These are phyloP conservation scores for Elegia similella DNA, from an alignment of 2,888 invertebrate genomes.

Conservation along the genomic window DNA sequence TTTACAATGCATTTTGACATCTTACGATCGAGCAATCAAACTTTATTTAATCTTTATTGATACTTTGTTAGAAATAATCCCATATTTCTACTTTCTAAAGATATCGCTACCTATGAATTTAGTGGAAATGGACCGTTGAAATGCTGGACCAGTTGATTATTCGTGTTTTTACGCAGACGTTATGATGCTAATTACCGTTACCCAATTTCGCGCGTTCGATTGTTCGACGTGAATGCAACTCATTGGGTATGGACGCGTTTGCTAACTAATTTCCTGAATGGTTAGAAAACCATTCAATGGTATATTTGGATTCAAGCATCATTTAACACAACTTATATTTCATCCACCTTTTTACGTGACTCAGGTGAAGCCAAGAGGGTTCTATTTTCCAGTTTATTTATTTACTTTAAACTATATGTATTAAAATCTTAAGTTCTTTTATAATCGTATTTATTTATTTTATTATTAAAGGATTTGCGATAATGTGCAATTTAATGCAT, in stretches of 20 bases:
- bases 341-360: too few species aligned
- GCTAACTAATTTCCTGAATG: slow-evolving; percentile 1
- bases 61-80: background rate
- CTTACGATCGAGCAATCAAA: background rate
- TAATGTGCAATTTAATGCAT: too few species aligned
- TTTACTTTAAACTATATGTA: too few species aligned
- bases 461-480: too few species aligned
- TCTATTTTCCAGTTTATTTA: too few species aligned
- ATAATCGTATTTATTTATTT: too few species aligned
- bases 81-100: slow-evolving; percentile 1
- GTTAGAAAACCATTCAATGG: background rate
- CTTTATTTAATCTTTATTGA: background rate
- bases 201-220: slow-evolving; percentile 46
- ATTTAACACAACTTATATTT: too few species aligned
- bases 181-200: slow-evolving; percentile 50
- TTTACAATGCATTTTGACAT: background rate
- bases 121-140: slow-evolving; percentile 4
- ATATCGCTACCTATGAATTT: background rate
- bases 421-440: too few species aligned
- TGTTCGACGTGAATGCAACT: background rate
- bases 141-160: slow-evolving; percentile 20
- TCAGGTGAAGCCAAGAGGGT: too few species aligned
- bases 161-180: slow-evolving; percentile 22
- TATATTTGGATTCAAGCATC: background rate
- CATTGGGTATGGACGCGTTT: background rate